Evolutionary conservation across 2,113 vertebrate species (phyloP), one percentile per base, ranked within the genome.

Genomic region (Nicator chloris): DNA sequence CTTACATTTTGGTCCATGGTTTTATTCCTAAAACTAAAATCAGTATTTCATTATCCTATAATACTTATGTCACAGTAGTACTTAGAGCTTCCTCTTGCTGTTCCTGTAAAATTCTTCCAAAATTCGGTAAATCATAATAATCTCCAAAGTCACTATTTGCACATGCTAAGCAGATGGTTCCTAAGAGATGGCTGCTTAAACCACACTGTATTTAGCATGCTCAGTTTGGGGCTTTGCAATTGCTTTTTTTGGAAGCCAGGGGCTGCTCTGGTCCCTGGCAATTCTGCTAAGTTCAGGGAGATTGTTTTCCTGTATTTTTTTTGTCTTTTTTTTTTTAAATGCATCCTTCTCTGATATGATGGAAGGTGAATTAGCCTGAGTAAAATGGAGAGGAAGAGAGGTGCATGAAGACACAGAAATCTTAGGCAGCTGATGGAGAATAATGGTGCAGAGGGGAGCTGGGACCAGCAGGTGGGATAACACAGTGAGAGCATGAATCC

Each of bases 181-280:
- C 95, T 95, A 66, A 82, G 94, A 94, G 92, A 94, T 96, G 88
- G 79, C 85, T 96, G 68, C 90, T 95, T 86, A 96, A 95, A 92
- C 53, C 31, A 66, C 44, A 16, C 71, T 60, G 59, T 72, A 49
- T 93, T 93, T 92, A 88, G 86, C 82, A 94, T 94, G 84, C 90
- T 94, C 72, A 71, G 63, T 90, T n/a, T 92, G 82, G 82, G 82
- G 75, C 56, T 97, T 95, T 96, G 94, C 85, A 97, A 27, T 97
- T 93, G 90, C 94, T 95, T 94, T 96, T 97, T 95, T 92, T 88
- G 93, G 93, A 96, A 96, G 95, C 90, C 93, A 97, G 93, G 92
- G 95, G 95, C 92, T 96, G 95, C 96, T 97, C 94, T 94, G 93
- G 76, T 95, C 92, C 88, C 95, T 94, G 95, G 47, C 92, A 96